phyloP scores from a whole-genome alignment of 2,113 vertebrate genomes.

The Tenrec ecaudatus region DNA sequence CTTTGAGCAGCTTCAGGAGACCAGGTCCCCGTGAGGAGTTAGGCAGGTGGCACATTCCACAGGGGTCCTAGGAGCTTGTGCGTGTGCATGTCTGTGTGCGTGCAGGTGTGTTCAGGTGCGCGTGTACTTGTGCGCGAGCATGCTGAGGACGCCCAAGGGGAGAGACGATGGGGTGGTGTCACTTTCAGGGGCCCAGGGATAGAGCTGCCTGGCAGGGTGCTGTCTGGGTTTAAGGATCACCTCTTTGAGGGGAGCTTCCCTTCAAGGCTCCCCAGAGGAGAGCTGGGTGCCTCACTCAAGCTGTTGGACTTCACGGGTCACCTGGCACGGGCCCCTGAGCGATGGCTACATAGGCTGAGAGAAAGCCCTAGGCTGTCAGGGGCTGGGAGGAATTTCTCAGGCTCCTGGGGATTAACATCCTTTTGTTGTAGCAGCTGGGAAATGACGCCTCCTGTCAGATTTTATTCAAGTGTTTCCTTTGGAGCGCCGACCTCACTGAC shows the following conservation, averaged over 20 bases:
- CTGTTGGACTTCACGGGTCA: constrained; percentile 53
- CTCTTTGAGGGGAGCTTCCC: background rate
- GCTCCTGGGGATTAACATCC: constrained; percentile 52
- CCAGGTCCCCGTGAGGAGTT: background rate
- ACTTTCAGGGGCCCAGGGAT: background rate
- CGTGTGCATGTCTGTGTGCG: too few relatives aligned
- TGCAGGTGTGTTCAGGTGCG: background rate
- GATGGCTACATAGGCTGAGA: constrained; percentile 8
- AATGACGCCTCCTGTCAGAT: constrained; percentile 53
- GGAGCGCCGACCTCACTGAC: constrained; percentile 53
- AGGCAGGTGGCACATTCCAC: background rate
- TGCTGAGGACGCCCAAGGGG: background rate
- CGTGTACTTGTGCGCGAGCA: background rate
- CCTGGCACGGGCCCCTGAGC: background rate
- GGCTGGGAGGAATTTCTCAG: constrained; percentile 39
- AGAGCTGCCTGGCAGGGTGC: background rate
- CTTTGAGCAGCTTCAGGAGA: background rate
- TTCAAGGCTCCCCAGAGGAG: background rate
- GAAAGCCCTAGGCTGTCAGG: constrained; percentile 32
- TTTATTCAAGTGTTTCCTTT: constrained; percentile 67
- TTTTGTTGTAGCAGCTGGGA: background rate
- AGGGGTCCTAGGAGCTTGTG: background rate
- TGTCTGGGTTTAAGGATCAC: background rate
- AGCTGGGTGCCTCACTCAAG: background rate
- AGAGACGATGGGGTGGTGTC: background rate